Evolutionary conservation across 1,140 invertebrate genomes (phyloP).

Genomic region (Thalassaphorura encarpata): DNA sequence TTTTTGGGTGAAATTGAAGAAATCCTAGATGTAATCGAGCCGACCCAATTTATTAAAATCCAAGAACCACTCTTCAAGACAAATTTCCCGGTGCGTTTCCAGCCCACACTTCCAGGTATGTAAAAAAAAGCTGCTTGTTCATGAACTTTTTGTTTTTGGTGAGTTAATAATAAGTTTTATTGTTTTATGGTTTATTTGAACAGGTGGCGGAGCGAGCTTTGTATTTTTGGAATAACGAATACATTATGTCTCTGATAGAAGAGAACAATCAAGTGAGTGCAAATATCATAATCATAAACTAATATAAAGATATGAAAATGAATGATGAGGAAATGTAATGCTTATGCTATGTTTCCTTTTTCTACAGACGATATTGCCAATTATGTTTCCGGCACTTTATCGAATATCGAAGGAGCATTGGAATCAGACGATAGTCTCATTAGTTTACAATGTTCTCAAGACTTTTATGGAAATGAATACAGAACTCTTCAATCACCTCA

Average conservation of each 20-base stretch:
- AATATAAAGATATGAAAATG: neutral
- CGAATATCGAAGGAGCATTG: constrained; percentile 98
- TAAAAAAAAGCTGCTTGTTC: neutral
- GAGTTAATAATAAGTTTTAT: neutral
- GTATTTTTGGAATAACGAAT: constrained; percentile 96
- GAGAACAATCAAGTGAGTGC: constrained; percentile 72
- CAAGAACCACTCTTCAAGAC: constrained; percentile 90
- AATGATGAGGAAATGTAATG: constrained; percentile 36
- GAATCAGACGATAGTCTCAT: constrained; percentile 98
- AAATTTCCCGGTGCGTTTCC: constrained; percentile 95
- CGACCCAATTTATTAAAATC: constrained; percentile 94
- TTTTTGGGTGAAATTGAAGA: constrained; percentile 96
- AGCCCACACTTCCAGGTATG: constrained; percentile 87
- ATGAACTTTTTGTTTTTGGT: neutral
- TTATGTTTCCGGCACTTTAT: constrained; percentile 92
- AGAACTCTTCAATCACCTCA: constrained; percentile 96
- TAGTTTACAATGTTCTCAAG: constrained; percentile 99
- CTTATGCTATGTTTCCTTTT: neutral
- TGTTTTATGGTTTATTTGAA: constrained; percentile 35
- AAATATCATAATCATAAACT: neutral
- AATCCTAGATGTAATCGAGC: constrained; percentile 97
- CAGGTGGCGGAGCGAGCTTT: constrained; percentile 92
- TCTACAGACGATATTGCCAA: constrained; percentile 61
- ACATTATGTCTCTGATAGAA: constrained; percentile 85
- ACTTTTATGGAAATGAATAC: constrained; percentile 99